Percentiles rank a stretch among this genome's conserved stretches.
phyloP scores from a whole-genome alignment of 2,888 invertebrate genomes.

The Scaptomyza reducta region DNA sequence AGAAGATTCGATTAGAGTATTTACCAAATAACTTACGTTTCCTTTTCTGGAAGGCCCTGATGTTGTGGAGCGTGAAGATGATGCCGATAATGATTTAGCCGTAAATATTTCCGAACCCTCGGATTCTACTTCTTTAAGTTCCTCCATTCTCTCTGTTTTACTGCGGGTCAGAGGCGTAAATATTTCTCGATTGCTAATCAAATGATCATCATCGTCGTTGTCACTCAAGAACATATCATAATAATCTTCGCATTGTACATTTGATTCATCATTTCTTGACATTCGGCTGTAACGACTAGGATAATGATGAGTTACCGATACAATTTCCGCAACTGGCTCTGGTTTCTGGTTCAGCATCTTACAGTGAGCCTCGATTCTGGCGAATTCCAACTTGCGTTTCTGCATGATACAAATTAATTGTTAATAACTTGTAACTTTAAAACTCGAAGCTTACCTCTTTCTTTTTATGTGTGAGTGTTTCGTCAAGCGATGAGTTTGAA shows the following conservation, averaged over 20 bases:
- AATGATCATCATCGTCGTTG: background rate
- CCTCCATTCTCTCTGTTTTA: background rate
- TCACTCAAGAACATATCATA: background rate
- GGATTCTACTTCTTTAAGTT: background rate
- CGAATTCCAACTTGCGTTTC: slow-evolving; percentile 48
- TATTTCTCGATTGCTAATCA: background rate
- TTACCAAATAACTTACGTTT: background rate
- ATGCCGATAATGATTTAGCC: background rate
- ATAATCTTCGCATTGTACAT: slow-evolving; percentile 32
- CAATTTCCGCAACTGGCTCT: too few relatives aligned
- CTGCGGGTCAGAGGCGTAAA: background rate
- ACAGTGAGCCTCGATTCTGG: slow-evolving; percentile 30
- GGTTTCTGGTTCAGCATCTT: slow-evolving; percentile 5
- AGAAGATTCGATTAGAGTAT: background rate
- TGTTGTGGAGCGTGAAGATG: background rate
- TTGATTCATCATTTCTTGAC: too few relatives aligned
- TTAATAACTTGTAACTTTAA: too few relatives aligned
- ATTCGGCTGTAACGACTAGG: too few relatives aligned
- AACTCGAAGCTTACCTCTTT: background rate
- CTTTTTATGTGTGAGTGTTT: background rate
- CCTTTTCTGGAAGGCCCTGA: background rate
- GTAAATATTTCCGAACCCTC: slow-evolving; percentile 25
- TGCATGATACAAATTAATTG: background rate
- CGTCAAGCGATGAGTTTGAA: slow-evolving; percentile 42
- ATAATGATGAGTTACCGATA: too few relatives aligned